phyloP scores from a whole-genome alignment of 2,888 invertebrate species.

The Lottia scabra region DNA sequence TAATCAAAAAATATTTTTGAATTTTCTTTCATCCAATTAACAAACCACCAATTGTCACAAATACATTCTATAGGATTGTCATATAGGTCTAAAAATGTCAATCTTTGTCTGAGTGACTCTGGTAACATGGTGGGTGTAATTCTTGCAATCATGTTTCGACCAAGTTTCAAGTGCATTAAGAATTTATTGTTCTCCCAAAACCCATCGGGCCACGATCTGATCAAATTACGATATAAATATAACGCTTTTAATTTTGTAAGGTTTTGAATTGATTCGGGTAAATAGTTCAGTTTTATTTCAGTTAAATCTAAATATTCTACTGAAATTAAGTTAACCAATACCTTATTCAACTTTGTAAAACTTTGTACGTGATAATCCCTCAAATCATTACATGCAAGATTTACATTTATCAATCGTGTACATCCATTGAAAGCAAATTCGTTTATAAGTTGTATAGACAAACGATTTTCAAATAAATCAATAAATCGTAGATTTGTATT shows the following conservation, averaged over 20 bases:
- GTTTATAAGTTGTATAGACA: background rate
- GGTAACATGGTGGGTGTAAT: background rate
- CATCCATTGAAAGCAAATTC: slow-evolving; percentile 3
- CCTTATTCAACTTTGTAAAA: no score
- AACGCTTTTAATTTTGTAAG: background rate
- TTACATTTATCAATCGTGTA: background rate
- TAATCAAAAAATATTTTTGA: background rate
- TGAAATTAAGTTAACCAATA: no score
- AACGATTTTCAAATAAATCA: background rate
- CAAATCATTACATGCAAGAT: background rate
- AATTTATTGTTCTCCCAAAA: background rate
- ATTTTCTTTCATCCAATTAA: slow-evolving; percentile 23
- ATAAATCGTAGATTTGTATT: background rate
- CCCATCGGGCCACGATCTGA: background rate
- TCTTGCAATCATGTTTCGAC: background rate
- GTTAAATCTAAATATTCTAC: no score
- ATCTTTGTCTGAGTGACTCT: background rate
- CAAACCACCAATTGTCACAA: slow-evolving; percentile 69
- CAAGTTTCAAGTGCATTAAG: background rate
- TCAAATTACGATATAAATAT: background rate
- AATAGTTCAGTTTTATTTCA: background rate
- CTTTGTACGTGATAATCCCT: no score
- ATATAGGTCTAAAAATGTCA: slow-evolving; percentile 71
- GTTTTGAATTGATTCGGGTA: background rate
- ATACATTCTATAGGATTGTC: slow-evolving; percentile 76